Base-by-base conservation (phyloP, 2,113 vertebrate genomes). In the Ammodytes marinus region DNA sequence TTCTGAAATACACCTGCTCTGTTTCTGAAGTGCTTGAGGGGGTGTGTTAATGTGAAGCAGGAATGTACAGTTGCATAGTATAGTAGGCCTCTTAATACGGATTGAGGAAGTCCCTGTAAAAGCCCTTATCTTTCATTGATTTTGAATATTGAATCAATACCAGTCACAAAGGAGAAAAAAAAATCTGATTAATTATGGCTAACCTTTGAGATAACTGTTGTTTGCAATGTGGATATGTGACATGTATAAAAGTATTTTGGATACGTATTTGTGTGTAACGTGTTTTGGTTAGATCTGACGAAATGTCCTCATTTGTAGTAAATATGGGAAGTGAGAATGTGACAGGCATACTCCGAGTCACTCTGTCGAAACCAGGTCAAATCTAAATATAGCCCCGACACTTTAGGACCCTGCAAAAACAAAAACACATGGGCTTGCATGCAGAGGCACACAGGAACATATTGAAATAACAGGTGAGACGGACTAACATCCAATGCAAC, bases 331-430 rank as follows among this genome's bases (percentile, higher is more conserved):
- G 68, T 79, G 60, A 78, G 84, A 74, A 49, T 2, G n/a, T 71
- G 87, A 78, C 77, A 5, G 63, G 17, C 73, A 84, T 66, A 54
- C 55, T 75, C 66, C 79, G 70, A 90, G 76, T 74, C 67, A 60
- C 77, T 83, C 65, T 35, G 12, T 69, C 77, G 59, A 59, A 86
- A 92, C 57, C 86, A 52, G 84, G 89, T 82, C 89, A 88, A 3
- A 14, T 83, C 92, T 93, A 95, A 93, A 94, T 85, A 93, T 94
- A 95, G 69, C 66, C 52, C 74, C 39, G 66, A 71, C 73, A n/a
- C 50, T 50, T 39, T 12, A 35, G 70, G 67, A 80, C 83, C 59
- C 45, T 3, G 37, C 79, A 55, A 82, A 27, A 91, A 91, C 84
- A 89, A 86, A 92, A 87, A 91, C 82, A 88, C 77, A 89, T 40